Evolutionary conservation across 2,113 vertebrate species (phyloP).

Genomic region (Sisor rabdophorus): DNA sequence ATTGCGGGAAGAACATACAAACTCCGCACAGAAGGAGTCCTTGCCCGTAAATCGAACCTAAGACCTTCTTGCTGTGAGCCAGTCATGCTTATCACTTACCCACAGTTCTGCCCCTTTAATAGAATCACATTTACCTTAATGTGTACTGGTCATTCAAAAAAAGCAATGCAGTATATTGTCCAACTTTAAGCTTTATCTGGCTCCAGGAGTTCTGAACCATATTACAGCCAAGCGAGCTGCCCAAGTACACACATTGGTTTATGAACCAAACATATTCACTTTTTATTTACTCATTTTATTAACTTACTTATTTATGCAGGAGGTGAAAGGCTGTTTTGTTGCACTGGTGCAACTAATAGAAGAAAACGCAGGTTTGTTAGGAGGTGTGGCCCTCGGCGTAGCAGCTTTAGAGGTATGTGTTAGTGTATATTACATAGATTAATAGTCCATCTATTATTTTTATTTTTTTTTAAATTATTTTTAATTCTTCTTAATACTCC

Average conservation of each 20-base stretch:
- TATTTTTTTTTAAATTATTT: neutral
- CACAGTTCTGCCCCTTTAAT: neutral
- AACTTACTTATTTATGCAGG: neutral
- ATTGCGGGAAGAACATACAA: too few species aligned
- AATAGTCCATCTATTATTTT: too few species aligned
- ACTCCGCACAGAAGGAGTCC: too few species aligned
- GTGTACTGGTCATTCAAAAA: neutral
- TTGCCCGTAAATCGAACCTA: too few species aligned
- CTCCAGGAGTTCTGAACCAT: neutral
- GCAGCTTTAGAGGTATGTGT: conserved; percentile 58
- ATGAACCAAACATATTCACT: neutral
- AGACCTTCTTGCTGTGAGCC: too few species aligned
- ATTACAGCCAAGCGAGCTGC: neutral
- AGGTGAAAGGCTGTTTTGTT: conserved; percentile 41
- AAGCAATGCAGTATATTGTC: neutral
- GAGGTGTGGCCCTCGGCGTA: conserved; percentile 53
- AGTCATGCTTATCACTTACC: neutral
- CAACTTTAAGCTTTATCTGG: neutral
- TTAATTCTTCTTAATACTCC: neutral
- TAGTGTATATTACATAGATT: neutral
- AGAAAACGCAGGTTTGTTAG: conserved; percentile 50
- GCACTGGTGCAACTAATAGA: conserved; percentile 44
- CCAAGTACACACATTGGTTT: neutral
- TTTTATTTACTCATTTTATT: neutral
- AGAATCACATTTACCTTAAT: neutral